Evolutionary conservation across 2,797 vertebrate genomes (phyloP).

Genomic region (Parauchenoglanis ngamensis): DNA sequence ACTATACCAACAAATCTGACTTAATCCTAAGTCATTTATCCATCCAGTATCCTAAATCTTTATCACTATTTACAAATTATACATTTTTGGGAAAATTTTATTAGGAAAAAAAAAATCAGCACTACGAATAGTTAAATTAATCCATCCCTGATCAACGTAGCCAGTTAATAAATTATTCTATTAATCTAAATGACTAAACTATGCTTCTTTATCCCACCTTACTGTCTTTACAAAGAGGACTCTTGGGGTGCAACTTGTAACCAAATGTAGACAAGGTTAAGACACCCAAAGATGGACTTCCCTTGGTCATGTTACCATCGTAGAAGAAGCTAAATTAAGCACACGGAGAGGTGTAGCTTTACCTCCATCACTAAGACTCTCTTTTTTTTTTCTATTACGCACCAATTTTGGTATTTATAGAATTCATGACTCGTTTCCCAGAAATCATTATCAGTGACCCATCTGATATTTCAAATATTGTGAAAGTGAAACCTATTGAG

Average conservation of each 20-base stretch:
- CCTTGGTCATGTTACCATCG: conserved; percentile 52
- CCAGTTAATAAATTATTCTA: neutral
- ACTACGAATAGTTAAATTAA: conserved; percentile 66
- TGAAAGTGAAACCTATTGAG: neutral
- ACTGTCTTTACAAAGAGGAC: conserved; percentile 31
- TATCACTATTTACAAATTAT: neutral
- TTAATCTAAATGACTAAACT: neutral
- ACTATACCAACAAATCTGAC: neutral
- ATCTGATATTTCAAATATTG: neutral
- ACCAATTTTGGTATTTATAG: conserved; percentile 28
- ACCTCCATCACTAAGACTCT: conserved; percentile 13
- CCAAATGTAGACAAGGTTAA: conserved; percentile 78
- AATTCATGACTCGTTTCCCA: conserved; percentile 13
- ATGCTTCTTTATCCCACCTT: neutral
- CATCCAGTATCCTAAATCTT: neutral
- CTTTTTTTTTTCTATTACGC: conserved; percentile 16
- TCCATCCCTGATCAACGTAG: neutral
- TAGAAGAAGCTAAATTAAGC: conserved; percentile 65
- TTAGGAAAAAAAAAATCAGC: conserved; percentile 47
- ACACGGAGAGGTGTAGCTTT: conserved; percentile 46
- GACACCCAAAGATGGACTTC: conserved; percentile 75
- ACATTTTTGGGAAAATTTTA: neutral
- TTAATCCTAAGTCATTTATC: too few species aligned
- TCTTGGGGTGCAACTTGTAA: conserved; percentile 54
- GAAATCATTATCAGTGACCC: neutral